Conservation (phyloP, 2,888 invertebrate species). For the Parnassius apollo region DNA sequence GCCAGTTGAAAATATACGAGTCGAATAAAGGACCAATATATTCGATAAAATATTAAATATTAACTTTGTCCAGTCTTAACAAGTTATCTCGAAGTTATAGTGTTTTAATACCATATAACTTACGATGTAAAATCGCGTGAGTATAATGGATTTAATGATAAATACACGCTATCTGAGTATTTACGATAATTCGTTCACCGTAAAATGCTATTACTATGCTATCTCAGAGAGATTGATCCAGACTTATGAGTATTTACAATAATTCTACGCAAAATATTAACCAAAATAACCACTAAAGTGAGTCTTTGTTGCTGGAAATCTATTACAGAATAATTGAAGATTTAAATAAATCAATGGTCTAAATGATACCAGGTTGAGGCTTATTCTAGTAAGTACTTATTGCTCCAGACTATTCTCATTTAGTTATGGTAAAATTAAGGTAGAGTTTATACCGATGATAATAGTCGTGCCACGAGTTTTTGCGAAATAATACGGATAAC, state of each 20-base stretch:
- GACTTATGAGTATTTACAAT: slow-evolving; percentile 21
- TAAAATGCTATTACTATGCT: slow-evolving; percentile 5
- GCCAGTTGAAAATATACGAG: no score
- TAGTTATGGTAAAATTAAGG: no score
- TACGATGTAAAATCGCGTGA: slow-evolving; percentile 9
- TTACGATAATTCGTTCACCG: slow-evolving; percentile 25
- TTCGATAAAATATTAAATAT: not conserved
- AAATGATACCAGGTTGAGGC: no score
- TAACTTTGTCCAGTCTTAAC: not conserved
- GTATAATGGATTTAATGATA: slow-evolving; percentile 8
- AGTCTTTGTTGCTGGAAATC: not conserved
- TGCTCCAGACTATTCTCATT: no score
- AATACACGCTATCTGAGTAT: slow-evolving; percentile 20
- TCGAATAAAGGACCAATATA: no score
- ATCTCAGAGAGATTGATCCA: slow-evolving; percentile 20
- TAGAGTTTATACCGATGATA: no score
- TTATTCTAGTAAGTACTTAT: no score
- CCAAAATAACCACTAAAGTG: not conserved
- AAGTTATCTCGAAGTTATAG: slow-evolving; percentile 13
- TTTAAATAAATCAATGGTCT: not conserved
- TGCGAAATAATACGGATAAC: no score
- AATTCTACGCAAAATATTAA: slow-evolving; percentile 8
- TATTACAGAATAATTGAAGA: slow-evolving; percentile 4
- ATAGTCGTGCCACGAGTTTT: no score
- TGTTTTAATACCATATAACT: slow-evolving; percentile 14